Evolutionary conservation across 2,797 vertebrate species (phyloP).

Genomic region (Pempheris klunzingeri): DNA sequence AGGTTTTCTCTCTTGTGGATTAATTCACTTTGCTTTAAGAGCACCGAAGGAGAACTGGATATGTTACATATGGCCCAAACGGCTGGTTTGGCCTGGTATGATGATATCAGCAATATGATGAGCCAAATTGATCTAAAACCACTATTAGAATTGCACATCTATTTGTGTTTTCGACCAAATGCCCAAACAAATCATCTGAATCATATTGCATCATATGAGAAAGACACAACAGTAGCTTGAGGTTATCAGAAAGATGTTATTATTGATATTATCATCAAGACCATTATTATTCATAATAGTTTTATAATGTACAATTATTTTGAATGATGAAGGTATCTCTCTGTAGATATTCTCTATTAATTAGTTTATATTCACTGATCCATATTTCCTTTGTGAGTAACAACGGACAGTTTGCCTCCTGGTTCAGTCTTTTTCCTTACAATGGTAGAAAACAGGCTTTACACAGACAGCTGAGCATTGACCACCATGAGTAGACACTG

Average conservation of each 20-base stretch:
- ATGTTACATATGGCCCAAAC: background rate
- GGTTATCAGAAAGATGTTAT: slow-evolving; percentile 74
- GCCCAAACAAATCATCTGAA: background rate
- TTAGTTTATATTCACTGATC: slow-evolving; percentile 57
- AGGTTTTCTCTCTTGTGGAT: background rate
- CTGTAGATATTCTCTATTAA: slow-evolving; percentile 26
- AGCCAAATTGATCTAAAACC: background rate
- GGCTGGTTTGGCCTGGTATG: background rate
- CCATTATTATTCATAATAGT: slow-evolving; percentile 65
- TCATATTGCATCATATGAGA: slow-evolving; percentile 27
- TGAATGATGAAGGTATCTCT: slow-evolving; percentile 63
- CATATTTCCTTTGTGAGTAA: slow-evolving; percentile 47
- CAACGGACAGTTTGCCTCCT: slow-evolving; percentile 40
- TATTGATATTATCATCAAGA: slow-evolving; percentile 72
- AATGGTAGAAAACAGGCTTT: slow-evolving; percentile 49
- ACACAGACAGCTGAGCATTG: slow-evolving; percentile 45
- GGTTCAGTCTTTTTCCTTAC: slow-evolving; percentile 41
- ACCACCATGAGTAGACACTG: slow-evolving; percentile 31
- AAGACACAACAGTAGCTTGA: slow-evolving; percentile 56
- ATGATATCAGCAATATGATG: background rate
- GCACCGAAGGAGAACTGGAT: background rate
- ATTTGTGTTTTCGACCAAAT: background rate
- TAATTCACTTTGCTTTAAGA: background rate
- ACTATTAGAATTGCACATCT: background rate
- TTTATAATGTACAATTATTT: slow-evolving; percentile 72